These are phyloP conservation scores for Oscheius sp. DNA, from an alignment of 2,888 invertebrate species.

Conservation along the genomic window DNA sequence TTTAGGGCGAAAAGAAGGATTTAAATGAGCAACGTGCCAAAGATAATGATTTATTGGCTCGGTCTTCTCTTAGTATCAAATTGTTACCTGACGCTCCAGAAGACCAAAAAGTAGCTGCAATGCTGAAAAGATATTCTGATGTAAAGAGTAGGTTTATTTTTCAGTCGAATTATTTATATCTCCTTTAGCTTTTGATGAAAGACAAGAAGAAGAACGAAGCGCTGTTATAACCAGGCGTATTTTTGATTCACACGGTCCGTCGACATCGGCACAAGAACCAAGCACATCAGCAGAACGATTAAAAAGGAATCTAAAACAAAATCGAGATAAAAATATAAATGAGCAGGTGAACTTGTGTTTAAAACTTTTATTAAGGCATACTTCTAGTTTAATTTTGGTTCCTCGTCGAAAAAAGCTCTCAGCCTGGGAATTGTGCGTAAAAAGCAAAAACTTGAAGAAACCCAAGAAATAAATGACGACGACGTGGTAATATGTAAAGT, in stretches of 20 bases:
- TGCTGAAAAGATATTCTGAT: slow-evolving; percentile 57
- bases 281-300: slow-evolving; percentile 31
- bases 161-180: background rate
- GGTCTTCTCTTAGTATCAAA: slow-evolving; percentile 57
- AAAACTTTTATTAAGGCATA: no score
- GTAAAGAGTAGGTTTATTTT: slow-evolving; percentile 56
- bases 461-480: slow-evolving; percentile 4
- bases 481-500: no score
- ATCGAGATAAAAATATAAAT: slow-evolving; percentile 47
- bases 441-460: slow-evolving; percentile 21
- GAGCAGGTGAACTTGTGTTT: slow-evolving; percentile 3
- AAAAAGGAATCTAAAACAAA: slow-evolving; percentile 43
- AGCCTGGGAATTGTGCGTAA: slow-evolving; percentile 37
- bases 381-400: slow-evolving; percentile 21
- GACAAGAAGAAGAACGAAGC: slow-evolving; percentile 46
- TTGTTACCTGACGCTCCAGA: slow-evolving; percentile 64
- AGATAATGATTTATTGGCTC: slow-evolving; percentile 60
- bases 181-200: slow-evolving; percentile 54
- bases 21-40: slow-evolving; percentile 59
- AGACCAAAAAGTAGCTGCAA: slow-evolving; percentile 62
- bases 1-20: slow-evolving; percentile 63
- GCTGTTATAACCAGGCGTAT: slow-evolving; percentile 46
- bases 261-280: slow-evolving; percentile 37
- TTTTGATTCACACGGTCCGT: slow-evolving; percentile 38
- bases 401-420: slow-evolving; percentile 27